Evolutionary conservation across 2,113 vertebrate species (phyloP), one percentile per base, ranked within the genome.

Genomic region (Opisthocomus hoazin): DNA sequence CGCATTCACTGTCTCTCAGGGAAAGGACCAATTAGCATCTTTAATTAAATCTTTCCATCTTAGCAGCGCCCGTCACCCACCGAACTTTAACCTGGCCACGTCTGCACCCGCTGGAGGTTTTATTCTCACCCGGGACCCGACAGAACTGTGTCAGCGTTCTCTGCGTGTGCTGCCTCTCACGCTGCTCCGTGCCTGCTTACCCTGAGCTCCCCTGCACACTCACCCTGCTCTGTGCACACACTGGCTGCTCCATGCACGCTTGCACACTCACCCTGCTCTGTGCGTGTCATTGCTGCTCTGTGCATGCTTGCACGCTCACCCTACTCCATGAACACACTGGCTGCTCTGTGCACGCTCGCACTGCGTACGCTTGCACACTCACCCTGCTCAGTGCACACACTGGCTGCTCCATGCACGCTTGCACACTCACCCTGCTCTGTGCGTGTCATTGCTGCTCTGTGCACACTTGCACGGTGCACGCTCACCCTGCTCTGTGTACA

Each of bases 251-350:
- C n/a, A n/a, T 6, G 63, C 53, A 9, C 27, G 2, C 54, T 2
- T 34, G 36, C 29, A 19, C 36, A 0, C 65, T 70, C 39, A 27
- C 32, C 15, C 12, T 18, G 15, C 30, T 18, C 63, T 12, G n/a
- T 22, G 65, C 32, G 37, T 13, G 8, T 0, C 17, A 21, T 26
- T 13, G 9, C 53, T n/a, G 54, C 50, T 39, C 36, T 27, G 20
- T 11, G 46, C 23, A 43, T 43, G 41, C 41, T 43, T 43, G 20
- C 36, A 32, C 29, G 5, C 36, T 17, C 24, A 10, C 10, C 6
- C 32, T 1, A 3, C 43, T 12, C 50, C 8, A 8, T 6, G 57
- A 23, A 15, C 4, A 0, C 66, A 48, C 19, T 1, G 36, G 5
- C 19, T 4, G 29, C 86, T 51, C 74, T 12, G 14, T 13, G 61